A percentile compares a stretch with the other conserved stretches of the same genome.
These are phyloP conservation scores for Chrosomus eos DNA, from an alignment of 2,797 vertebrate species.

Conservation along the genomic window DNA sequence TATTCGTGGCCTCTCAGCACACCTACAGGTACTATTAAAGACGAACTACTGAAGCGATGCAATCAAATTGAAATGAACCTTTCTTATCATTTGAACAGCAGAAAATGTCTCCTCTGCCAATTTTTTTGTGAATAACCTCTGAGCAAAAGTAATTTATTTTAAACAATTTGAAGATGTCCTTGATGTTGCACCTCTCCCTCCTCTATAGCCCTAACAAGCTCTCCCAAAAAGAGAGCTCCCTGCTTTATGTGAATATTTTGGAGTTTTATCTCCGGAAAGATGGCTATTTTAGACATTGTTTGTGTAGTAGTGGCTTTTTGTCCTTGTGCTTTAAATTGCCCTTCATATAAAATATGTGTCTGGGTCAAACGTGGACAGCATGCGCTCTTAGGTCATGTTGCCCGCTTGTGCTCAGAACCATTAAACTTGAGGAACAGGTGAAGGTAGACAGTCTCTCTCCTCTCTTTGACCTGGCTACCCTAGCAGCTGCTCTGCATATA, in stretches of 20 bases:
- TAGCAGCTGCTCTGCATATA: slow-evolving; percentile 29
- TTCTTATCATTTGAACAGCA: slow-evolving; percentile 33
- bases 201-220: background rate
- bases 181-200: background rate
- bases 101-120: slow-evolving; percentile 29
- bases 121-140: slow-evolving; percentile 45
- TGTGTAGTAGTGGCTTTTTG: slow-evolving; percentile 25
- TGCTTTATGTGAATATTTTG: background rate
- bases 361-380: slow-evolving; percentile 26
- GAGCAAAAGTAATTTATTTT: slow-evolving; percentile 35
- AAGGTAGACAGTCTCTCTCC: slow-evolving; percentile 36
- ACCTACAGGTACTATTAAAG: background rate
- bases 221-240: background rate
- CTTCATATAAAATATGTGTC: slow-evolving; percentile 39
- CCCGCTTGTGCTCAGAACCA: slow-evolving; percentile 16
- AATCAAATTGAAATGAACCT: slow-evolving; percentile 11
- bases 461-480: slow-evolving; percentile 17
- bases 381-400: background rate
- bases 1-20: background rate
- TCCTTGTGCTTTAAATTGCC: slow-evolving; percentile 30
- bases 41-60: background rate
- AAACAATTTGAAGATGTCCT: slow-evolving; percentile 36
- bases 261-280: background rate
- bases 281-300: background rate
- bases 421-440: slow-evolving; percentile 32